Conservation (phyloP, 2,888 invertebrate genomes). For the Caenorhabditis wallacei region DNA sequence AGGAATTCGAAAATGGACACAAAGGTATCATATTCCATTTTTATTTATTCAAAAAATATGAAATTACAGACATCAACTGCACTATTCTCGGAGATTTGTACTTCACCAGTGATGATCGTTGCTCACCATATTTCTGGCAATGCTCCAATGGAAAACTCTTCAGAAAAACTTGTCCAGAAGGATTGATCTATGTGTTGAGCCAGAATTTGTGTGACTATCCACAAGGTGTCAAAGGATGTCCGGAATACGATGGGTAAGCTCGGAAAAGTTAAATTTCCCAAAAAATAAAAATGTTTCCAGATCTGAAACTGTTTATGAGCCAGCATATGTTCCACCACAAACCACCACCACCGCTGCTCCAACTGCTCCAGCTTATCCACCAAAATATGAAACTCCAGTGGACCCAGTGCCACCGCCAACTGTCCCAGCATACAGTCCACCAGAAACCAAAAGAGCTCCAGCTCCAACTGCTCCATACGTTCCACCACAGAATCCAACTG, state of each 20-base stretch:
- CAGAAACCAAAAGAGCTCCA: neutral
- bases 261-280: no score
- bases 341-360: slow-evolving; percentile 17
- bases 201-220: slow-evolving; percentile 64
- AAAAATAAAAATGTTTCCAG: no score
- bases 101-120: slow-evolving; percentile 36
- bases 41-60: no score
- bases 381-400: slow-evolving; percentile 2
- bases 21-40: neutral
- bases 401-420: slow-evolving; percentile 23
- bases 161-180: slow-evolving; percentile 67
- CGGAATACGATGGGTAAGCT: slow-evolving; percentile 43
- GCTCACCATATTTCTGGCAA: slow-evolving; percentile 66
- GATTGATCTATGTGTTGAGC: slow-evolving; percentile 62
- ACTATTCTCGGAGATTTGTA: slow-evolving; percentile 40
- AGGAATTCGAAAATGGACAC: slow-evolving; percentile 32
- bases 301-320: slow-evolving; percentile 53
- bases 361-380: neutral
- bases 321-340: slow-evolving; percentile 25
- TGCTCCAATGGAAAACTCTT: slow-evolving; percentile 66
- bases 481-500: slow-evolving; percentile 1
- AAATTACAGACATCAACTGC: slow-evolving; percentile 39
- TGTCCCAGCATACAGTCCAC: neutral
- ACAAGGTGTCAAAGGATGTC: slow-evolving; percentile 56
- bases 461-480: neutral